A percentile compares a stretch with the other conserved stretches of the same genome.
Evolutionary conservation across 2,797 vertebrate species (phyloP).

Genomic region (Parauchenoglanis punctatus): DNA sequence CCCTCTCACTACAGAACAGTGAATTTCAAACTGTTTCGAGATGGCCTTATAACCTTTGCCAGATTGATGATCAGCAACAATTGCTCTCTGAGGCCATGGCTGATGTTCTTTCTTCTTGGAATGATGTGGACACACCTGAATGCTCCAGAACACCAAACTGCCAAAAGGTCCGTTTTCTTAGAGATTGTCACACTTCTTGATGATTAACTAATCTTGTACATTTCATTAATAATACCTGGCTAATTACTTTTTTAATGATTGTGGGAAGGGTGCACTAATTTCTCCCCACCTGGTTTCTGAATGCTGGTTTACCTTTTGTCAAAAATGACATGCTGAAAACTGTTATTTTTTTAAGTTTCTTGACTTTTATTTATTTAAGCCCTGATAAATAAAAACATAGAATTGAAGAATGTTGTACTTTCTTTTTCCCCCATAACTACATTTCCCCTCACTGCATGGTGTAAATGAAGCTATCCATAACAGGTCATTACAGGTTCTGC

Average conservation of each 20-base stretch:
- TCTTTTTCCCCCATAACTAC: not conserved
- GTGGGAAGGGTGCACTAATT: not conserved
- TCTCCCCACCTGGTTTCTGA: not conserved
- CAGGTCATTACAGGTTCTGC: not conserved
- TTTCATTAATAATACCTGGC: not conserved
- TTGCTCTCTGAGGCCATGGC: too few species aligned
- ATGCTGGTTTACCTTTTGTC: not conserved
- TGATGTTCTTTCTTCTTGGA: too few species aligned
- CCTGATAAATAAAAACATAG: not conserved
- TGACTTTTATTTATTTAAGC: not conserved
- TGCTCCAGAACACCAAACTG: too few species aligned
- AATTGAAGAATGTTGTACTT: not conserved
- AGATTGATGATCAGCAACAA: too few species aligned
- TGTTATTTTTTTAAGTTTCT: not conserved
- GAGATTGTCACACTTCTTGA: too few species aligned
- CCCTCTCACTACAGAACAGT: too few species aligned
- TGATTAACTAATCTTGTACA: too few species aligned
- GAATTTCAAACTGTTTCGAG: too few species aligned
- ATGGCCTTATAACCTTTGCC: too few species aligned
- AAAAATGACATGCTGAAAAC: not conserved
- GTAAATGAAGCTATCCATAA: not conserved
- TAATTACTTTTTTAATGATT: not conserved
- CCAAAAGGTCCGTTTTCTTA: too few species aligned
- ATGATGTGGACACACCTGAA: too few species aligned
- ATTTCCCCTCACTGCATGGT: not conserved